Conservation (phyloP, 2,113 vertebrate species). For the Colinus virginianus region DNA sequence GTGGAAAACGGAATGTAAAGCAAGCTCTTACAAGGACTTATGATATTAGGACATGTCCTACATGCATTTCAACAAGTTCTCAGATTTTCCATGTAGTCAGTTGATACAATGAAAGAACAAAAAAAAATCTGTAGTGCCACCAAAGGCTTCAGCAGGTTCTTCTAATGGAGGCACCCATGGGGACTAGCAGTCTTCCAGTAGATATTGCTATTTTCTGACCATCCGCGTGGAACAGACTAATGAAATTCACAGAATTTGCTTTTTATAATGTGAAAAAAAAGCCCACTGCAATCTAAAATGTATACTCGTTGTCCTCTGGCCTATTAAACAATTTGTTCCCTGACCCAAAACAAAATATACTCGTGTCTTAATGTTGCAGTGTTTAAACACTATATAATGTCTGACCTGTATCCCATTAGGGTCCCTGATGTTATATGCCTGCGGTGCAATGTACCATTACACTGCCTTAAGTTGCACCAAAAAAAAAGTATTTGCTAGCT, state of each 20-base stretch:
- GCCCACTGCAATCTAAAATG: slow-evolving; percentile 12
- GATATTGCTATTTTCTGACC: background rate
- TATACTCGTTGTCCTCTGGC: background rate
- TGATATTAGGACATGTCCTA: background rate
- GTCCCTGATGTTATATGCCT: background rate
- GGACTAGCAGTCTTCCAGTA: background rate
- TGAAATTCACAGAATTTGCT: slow-evolving; percentile 13
- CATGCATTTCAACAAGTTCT: background rate
- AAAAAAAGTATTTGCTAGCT: background rate
- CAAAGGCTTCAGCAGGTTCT: background rate
- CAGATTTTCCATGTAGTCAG: background rate
- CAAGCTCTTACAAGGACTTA: background rate
- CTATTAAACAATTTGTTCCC: slow-evolving; percentile 32
- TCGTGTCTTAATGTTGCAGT: background rate
- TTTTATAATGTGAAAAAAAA: slow-evolving; percentile 26
- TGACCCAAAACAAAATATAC: slow-evolving; percentile 40
- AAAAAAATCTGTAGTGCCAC: background rate
- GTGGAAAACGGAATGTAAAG: background rate
- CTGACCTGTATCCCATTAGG: slow-evolving; percentile 34
- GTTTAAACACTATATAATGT: slow-evolving; percentile 1
- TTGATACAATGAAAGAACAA: background rate
- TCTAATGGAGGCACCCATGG: background rate
- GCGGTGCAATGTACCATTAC: background rate
- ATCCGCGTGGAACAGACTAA: background rate
- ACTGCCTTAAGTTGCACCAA: background rate